Conservation (phyloP, 2,113 vertebrate species). For the Rissa tridactyla region DNA sequence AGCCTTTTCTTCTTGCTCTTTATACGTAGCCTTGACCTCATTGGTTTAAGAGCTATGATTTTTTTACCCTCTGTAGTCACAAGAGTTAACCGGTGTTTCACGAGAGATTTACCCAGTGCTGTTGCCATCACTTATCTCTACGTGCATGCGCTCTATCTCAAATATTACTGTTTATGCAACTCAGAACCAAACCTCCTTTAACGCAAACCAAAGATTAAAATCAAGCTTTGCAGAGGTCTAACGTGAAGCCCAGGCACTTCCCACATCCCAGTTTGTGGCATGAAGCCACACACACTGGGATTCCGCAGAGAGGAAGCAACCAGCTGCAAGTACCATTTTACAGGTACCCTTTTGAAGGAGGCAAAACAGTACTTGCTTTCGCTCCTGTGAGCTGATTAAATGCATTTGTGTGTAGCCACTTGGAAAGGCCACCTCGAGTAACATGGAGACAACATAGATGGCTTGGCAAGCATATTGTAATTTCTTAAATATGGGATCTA, state of each 20-base stretch:
- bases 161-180: not conserved
- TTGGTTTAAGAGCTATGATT: not conserved
- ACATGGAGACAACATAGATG: not conserved
- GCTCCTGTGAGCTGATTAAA: not conserved
- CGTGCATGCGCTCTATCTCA: not conserved
- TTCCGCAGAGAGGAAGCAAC: not conserved
- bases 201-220: not conserved
- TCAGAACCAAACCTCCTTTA: not conserved
- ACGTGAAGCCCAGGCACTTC: not conserved
- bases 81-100: accelerated
- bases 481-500: not conserved
- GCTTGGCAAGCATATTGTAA: not conserved
- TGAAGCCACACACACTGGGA: not conserved
- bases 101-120: not conserved
- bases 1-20: not conserved
- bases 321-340: not conserved
- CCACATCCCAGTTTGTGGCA: not conserved
- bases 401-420: no score
- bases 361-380: not conserved
- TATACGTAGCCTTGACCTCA: not conserved
- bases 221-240: not conserved
- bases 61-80: not conserved
- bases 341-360: not conserved
- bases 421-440: not conserved
- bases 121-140: not conserved